phyloP scores from a whole-genome alignment of 2,113 vertebrate species.

The Alethe diademata region DNA sequence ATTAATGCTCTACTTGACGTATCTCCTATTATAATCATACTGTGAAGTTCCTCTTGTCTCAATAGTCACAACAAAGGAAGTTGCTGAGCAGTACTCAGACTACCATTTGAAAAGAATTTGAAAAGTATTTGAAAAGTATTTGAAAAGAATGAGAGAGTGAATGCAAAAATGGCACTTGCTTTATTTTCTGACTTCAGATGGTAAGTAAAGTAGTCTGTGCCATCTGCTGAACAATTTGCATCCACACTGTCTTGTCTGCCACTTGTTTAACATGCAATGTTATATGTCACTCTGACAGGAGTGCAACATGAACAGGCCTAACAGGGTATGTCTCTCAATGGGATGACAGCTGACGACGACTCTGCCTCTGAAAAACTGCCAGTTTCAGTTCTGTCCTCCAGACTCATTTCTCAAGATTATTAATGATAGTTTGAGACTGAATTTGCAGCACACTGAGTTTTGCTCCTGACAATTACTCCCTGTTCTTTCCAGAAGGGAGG shows the following conservation, averaged over 20 bases:
- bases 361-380: slow-evolving; percentile 47
- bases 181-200: slow-evolving; percentile 19
- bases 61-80: not conserved
- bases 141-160: not conserved
- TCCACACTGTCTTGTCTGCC: slow-evolving; percentile 5
- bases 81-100: not conserved
- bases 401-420: slow-evolving; percentile 56
- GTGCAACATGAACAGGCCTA: slow-evolving; percentile 44
- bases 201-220: slow-evolving; percentile 33
- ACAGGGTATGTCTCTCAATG: slow-evolving; percentile 1
- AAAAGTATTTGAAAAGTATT: not conserved
- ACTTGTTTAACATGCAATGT: slow-evolving; percentile 20
- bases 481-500: slow-evolving; percentile 30
- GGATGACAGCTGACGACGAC: not conserved
- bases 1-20: not conserved
- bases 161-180: not conserved
- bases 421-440: slow-evolving; percentile 39
- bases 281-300: slow-evolving; percentile 51
- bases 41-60: not conserved
- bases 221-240: slow-evolving; percentile 56
- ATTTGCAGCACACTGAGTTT: slow-evolving; percentile 23
- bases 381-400: slow-evolving; percentile 21
- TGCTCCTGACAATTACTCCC: not conserved
- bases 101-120: not conserved
- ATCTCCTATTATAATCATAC: not conserved